These are phyloP conservation scores for Molossus molossus DNA, from an alignment of 2,797 vertebrate species.

Conservation along the genomic window DNA sequence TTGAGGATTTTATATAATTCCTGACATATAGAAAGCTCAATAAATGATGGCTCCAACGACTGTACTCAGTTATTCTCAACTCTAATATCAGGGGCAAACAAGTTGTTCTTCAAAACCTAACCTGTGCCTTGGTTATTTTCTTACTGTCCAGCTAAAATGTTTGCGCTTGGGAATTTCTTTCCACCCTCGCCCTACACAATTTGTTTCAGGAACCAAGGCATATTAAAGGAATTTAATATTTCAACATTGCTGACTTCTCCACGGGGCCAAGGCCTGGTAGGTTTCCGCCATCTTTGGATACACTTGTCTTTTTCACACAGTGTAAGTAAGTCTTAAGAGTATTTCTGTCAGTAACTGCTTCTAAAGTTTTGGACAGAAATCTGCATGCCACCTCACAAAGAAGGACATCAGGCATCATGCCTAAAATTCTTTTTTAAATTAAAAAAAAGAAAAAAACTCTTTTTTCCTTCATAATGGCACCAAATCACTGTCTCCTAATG, in stretches of 20 bases:
- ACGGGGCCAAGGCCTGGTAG: background rate
- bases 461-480: background rate
- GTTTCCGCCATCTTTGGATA: background rate
- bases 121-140: background rate
- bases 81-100: background rate
- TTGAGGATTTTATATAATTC: background rate
- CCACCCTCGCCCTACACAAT: background rate
- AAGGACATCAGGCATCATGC: background rate
- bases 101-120: slow-evolving; percentile 1
- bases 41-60: background rate
- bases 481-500: slow-evolving; percentile 54
- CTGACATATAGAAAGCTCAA: background rate
- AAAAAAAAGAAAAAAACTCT: background rate
- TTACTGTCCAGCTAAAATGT: background rate
- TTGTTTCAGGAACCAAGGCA: slow-evolving; percentile 58
- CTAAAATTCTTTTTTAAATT: slow-evolving; percentile 46
- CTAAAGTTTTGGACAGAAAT: background rate
- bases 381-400: background rate
- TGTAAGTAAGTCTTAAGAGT: background rate
- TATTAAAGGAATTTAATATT: slow-evolving; percentile 23
- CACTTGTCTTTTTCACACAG: background rate
- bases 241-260: slow-evolving; percentile 5
- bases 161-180: background rate
- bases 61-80: background rate
- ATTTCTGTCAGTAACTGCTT: background rate